Evolutionary conservation across 2,113 vertebrate species (phyloP).

Genomic region (Neomonachus schauinslandi): DNA sequence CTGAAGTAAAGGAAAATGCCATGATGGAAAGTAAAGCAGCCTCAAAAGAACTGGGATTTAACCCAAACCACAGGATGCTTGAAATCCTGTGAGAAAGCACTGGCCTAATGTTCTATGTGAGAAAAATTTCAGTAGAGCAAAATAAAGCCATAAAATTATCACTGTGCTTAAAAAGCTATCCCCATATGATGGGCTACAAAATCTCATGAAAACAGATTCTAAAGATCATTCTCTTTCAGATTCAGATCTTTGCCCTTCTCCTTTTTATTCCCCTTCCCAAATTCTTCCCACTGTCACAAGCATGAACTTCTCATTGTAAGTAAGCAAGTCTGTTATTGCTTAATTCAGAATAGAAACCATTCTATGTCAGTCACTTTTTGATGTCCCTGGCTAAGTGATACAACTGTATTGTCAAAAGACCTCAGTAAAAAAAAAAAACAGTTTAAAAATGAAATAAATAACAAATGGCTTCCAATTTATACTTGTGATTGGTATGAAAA

Average conservation of each 20-base stretch:
- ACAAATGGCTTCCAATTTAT: background rate
- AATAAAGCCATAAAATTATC: slow-evolving; percentile 42
- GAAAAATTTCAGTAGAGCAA: slow-evolving; percentile 46
- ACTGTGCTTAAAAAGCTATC: slow-evolving; percentile 36
- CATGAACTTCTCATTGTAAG: background rate
- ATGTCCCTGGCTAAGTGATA: background rate
- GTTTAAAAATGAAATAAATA: slow-evolving; percentile 9
- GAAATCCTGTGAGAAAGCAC: slow-evolving; percentile 42
- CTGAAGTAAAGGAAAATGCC: background rate
- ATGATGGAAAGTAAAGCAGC: slow-evolving; percentile 32
- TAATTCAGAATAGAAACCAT: background rate
- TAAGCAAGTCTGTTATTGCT: background rate
- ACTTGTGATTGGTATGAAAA: background rate
- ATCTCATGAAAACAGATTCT: background rate
- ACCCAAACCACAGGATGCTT: slow-evolving; percentile 59
- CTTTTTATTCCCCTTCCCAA: background rate
- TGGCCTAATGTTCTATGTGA: slow-evolving; percentile 52
- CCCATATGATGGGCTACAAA: background rate
- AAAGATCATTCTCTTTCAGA: background rate
- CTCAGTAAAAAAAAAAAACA: background rate
- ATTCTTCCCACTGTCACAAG: background rate
- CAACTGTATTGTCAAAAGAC: background rate
- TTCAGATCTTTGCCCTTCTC: background rate
- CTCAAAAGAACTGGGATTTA: slow-evolving; percentile 28
- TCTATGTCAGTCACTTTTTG: background rate